phyloP scores from a whole-genome alignment of 30 jellyfish, hydroid and myxozoan species.

The Clytia hemisphaerica region DNA sequence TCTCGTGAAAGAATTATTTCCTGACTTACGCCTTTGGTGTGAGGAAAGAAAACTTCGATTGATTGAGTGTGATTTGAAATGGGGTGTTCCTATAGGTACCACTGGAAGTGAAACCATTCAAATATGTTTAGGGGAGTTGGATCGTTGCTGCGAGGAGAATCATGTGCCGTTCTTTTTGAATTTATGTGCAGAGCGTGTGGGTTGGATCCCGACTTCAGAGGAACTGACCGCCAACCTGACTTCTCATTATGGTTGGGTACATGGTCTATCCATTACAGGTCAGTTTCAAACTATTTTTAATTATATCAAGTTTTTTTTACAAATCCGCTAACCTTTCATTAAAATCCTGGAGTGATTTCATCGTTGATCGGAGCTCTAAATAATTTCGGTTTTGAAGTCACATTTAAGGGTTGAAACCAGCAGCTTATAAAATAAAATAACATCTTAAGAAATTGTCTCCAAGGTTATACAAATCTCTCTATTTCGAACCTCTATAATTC shows the following conservation, averaged over 20 bases:
- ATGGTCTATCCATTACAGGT: slow-evolving; percentile 36
- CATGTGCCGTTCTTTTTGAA: slow-evolving; percentile 20
- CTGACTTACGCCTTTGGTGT: slow-evolving; percentile 48
- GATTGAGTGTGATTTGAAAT: slow-evolving; percentile 61
- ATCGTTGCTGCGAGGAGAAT: slow-evolving; percentile 26
- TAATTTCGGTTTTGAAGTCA: too few species aligned
- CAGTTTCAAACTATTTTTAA: too few species aligned
- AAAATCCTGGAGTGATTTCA: too few species aligned
- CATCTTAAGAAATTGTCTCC: too few species aligned
- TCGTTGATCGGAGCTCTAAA: too few species aligned
- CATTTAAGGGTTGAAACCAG: too few species aligned
- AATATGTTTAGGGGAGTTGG: slow-evolving; percentile 22
- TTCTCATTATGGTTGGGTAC: slow-evolving; percentile 34
- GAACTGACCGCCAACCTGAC: slow-evolving; percentile 23
- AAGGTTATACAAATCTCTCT: too few species aligned
- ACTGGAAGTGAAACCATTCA: slow-evolving; percentile 20
- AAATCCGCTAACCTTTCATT: too few species aligned
- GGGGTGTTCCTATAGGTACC: slow-evolving; percentile 40
- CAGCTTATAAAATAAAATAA: too few species aligned
- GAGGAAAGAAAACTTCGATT: slow-evolving; percentile 27
- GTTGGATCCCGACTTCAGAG: slow-evolving; percentile 27
- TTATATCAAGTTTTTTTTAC: too few species aligned
- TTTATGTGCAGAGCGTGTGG: slow-evolving; percentile 20
- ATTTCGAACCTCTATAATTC: too few species aligned
- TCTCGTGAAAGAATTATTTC: slow-evolving; percentile 50